phyloP scores from a whole-genome alignment of 1,140 invertebrate species.

The Xylocopa sonorina region DNA sequence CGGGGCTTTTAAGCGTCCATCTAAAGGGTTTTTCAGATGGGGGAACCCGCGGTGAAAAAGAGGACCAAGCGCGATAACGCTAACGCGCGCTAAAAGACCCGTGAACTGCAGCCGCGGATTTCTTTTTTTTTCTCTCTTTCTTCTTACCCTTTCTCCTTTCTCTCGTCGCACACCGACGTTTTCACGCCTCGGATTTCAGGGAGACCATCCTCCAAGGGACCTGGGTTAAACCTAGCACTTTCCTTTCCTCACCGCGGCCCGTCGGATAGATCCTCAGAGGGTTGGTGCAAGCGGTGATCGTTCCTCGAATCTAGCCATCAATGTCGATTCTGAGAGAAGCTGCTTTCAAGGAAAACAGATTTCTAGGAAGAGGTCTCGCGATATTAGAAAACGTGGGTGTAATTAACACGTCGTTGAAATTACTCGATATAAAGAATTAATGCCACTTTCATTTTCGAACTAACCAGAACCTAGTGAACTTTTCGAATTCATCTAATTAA shows the following conservation, averaged over 20 bases:
- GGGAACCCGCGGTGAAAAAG: background rate
- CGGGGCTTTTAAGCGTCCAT: slow-evolving; percentile 51
- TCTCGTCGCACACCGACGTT: background rate
- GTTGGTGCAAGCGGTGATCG: slow-evolving; percentile 1
- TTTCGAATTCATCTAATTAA: too few relatives aligned
- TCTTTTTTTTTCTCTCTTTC: background rate
- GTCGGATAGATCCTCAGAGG: background rate
- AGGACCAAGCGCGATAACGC: slow-evolving; percentile 6
- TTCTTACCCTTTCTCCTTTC: background rate
- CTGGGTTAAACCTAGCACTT: background rate
- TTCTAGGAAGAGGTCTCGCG: background rate
- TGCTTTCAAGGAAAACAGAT: background rate
- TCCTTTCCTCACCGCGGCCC: background rate
- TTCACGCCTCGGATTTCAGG: background rate
- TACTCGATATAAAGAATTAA: too few relatives aligned
- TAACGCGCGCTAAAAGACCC: slow-evolving; percentile 20
- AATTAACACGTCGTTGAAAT: too few relatives aligned
- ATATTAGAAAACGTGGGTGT: too few relatives aligned
- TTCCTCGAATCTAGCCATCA: background rate
- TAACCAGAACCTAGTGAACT: too few relatives aligned
- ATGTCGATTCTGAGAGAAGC: background rate
- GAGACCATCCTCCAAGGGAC: background rate
- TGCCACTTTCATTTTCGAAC: too few relatives aligned
- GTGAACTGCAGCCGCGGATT: background rate
- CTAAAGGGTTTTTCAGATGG: slow-evolving; percentile 26